These are phyloP conservation scores for Parochlus steinenii DNA, from an alignment of 2,888 invertebrate genomes.

Conservation along the genomic window DNA sequence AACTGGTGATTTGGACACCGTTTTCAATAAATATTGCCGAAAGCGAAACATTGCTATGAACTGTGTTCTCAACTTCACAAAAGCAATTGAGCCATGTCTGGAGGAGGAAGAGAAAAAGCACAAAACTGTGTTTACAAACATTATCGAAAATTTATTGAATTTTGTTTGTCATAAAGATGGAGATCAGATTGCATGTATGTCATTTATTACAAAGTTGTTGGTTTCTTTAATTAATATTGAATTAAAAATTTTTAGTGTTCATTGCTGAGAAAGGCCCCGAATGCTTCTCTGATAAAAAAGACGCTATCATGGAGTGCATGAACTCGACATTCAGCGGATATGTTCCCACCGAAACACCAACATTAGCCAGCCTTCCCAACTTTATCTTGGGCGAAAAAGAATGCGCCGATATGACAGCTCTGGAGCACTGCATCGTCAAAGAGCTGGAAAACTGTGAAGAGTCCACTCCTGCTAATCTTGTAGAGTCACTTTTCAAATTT, in stretches of 20 bases:
- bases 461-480: conserved; percentile 64
- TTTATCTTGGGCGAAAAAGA: conserved; percentile 39
- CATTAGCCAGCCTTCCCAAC: conserved; percentile 35
- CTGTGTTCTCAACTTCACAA: conserved; percentile 42
- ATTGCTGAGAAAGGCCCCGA: conserved; percentile 68
- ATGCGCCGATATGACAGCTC: conserved; percentile 17
- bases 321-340: conserved; percentile 42
- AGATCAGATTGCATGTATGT: conserved; percentile 62
- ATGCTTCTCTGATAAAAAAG: conserved; percentile 44
- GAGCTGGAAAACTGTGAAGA: conserved; percentile 46
- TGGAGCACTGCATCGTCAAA: conserved; percentile 5
- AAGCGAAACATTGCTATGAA: conserved; percentile 29
- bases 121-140: conserved; percentile 43
- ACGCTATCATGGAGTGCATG: conserved; percentile 42
- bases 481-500: conserved; percentile 56
- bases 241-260: conserved; percentile 41
- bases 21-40: conserved; percentile 57
- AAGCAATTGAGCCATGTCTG: conserved; percentile 44
- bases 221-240: too few relatives aligned
- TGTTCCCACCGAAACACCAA: conserved; percentile 29
- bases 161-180: conserved; percentile 69
- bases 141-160: conserved; percentile 49
- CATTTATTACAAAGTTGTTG: too few relatives aligned
- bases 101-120: conserved; percentile 41
- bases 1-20: conserved; percentile 47